Evolutionary conservation across 2,888 invertebrate genomes (phyloP), one percentile per base, ranked within the genome.

Genomic region (Torymus auratus): DNA sequence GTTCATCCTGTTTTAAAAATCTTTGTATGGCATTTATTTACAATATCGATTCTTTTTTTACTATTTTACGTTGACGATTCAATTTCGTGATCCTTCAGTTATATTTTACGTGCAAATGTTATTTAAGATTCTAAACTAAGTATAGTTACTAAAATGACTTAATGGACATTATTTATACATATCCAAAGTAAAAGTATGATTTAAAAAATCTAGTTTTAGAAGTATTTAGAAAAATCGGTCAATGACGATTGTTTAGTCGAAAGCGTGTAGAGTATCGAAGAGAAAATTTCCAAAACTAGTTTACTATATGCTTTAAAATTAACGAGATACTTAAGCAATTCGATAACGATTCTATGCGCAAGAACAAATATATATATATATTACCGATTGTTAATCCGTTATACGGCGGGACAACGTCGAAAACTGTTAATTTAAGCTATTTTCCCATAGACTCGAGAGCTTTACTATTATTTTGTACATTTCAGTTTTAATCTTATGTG

Each of bases 101-200:
- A 50, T 74, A 50, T 52, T 53, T 20, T 58, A 62, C 41, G 70
- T 70, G 14, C 23, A 53, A 2, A 71, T 10, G 50, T 17, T 61
- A 64, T 62, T 78, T 58, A 17, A 60, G 55, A 78, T 73, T 62
- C 61, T 78, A 74, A 64, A 52, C 17, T 58, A 69, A 68, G 50
- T 15, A 50, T 79, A 50, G 65, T 65, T 80, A 41, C 53, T 78
- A 20, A 64, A 69, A 20, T 76, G 61, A 78, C 20, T 62, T 53
- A 53, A 50, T 67, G 53, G 56, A 58, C 28, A 53, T 78, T 76
- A 79, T 82, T 82, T 79, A 65, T 82, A 82, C 78, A 82, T 78
- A 82, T 82, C 78, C 52, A 61, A 64, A 58, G 17, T 68, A 72
- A 41, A 41, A 28, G 3, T 41, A 41, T 41, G 41, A 41, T 61